Conservation (phyloP, 2,113 vertebrate genomes). For the Fregata magnificens region DNA sequence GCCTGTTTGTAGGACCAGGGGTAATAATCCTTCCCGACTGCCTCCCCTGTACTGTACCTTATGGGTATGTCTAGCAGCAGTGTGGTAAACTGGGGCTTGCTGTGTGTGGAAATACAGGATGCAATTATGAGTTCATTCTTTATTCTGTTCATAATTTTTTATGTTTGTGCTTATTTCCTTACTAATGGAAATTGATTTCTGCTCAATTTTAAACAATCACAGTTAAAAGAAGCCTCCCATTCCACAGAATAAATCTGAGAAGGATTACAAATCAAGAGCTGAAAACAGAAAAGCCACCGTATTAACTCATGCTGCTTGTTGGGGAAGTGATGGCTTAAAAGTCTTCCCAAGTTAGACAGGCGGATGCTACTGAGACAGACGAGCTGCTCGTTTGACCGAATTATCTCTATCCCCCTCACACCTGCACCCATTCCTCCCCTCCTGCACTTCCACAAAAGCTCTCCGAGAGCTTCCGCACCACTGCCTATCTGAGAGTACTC, state of each 20-base stretch:
- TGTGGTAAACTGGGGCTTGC: background rate
- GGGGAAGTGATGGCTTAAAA: background rate
- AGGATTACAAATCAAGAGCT: background rate
- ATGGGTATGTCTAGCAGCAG: background rate
- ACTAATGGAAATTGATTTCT: constrained; percentile 50
- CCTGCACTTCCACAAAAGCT: background rate
- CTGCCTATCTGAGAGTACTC: background rate
- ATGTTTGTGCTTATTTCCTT: constrained; percentile 23
- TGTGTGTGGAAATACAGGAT: background rate
- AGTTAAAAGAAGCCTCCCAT: background rate
- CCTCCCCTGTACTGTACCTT: background rate
- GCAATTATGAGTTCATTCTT: background rate
- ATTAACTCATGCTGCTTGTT: background rate
- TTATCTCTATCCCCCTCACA: background rate
- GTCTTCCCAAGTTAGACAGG: background rate
- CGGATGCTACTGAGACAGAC: background rate
- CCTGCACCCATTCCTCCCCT: background rate
- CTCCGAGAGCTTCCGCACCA: background rate
- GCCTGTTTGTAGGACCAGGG: background rate
- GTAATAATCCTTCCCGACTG: background rate
- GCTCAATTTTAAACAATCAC: background rate
- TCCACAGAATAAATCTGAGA: background rate
- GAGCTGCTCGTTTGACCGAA: background rate
- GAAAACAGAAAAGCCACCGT: background rate
- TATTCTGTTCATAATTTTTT: background rate